phyloP scores from a whole-genome alignment of 37 sponge, comb jelly and placozoan genomes.

The Bolinopsis microptera region DNA sequence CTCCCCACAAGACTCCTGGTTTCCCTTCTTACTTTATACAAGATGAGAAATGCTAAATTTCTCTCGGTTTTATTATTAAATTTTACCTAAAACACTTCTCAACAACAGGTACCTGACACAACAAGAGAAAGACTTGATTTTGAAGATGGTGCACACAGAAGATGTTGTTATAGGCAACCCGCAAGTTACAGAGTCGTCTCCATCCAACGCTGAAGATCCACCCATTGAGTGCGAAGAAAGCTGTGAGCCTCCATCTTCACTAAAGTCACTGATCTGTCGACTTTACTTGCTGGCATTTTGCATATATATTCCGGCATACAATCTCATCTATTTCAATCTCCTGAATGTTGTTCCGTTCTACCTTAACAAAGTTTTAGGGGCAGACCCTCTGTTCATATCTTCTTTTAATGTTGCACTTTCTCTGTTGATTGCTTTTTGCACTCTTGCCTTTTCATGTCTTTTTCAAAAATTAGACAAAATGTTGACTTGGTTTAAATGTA shows the following conservation, averaged over 20 bases:
- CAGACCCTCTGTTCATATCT: not conserved
- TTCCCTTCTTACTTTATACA: too few relatives aligned
- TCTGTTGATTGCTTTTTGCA: not conserved
- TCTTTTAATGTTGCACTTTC: not conserved
- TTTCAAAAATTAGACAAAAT: not conserved
- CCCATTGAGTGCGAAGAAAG: too few relatives aligned
- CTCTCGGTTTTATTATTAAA: too few relatives aligned
- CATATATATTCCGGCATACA: not conserved
- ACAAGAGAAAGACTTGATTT: not conserved
- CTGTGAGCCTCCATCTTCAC: too few relatives aligned
- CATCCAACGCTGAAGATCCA: too few relatives aligned
- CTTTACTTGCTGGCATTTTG: slow-evolving; percentile 12
- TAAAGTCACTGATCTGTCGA: not conserved
- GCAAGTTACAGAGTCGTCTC: too few relatives aligned
- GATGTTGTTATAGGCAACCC: not conserved
- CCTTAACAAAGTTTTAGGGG: not conserved
- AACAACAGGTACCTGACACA: not conserved
- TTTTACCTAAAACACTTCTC: too few relatives aligned
- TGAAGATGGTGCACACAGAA: not conserved
- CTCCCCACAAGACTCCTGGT: not conserved
- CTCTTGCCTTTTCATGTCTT: not conserved
- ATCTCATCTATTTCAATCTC: not conserved
- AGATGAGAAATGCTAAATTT: too few relatives aligned
- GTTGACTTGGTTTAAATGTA: not conserved
- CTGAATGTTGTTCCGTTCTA: slow-evolving; percentile 2